Evolutionary conservation across 1,140 invertebrate species (phyloP), one percentile per base, ranked within the genome.

Genomic region (Drosophila sulfurigaster): DNA sequence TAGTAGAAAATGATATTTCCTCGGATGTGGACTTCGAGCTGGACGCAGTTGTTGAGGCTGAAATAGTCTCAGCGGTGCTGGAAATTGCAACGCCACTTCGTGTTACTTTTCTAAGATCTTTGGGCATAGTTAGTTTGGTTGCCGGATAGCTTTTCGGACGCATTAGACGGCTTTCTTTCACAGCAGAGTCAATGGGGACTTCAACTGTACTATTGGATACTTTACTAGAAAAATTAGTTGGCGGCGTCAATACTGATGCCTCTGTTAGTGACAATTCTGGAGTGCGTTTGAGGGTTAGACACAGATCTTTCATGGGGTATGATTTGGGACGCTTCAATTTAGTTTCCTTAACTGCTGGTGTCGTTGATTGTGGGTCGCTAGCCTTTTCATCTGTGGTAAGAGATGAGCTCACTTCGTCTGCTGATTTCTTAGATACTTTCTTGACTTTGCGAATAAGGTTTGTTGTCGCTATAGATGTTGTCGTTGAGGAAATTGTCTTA

Each of bases 281-380:
- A 10, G 57, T 60, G 2, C 43, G 38, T 16, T 86, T 86, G 0
- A 89, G 56, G 16, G 74, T 88, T 1, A 85, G 28, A 0, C 65
- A 69, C 0, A 77, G 20, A 5, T 92, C 92, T 41, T 93, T 92
- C 64, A 81, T 92, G 30, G 93, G 93, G 76, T 93, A 94, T 15
- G 93, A 94, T 58, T 94, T 94, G 5, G 95, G 95, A 48, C 95
- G 90, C 11, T 94, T 93, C 20, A 95, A 75, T 92, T 94, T 95
- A 1, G 95, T 95, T 72, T 94, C 93, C 75, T 91, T 93, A n/a
- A 70, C 6, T 10, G 41, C 48, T 0, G 76, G 38, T 6, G 62
- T 13, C n/a, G n/a, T 5, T 13, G 41, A 43, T n/a, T 13, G 41
- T 13, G 41, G n/a, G 0, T 79, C 71, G 1, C 1, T 45, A n/a